Evolutionary conservation across 2,797 vertebrate species (phyloP), one percentile per base, ranked within the genome.

Genomic region (Prunella strophiata): DNA sequence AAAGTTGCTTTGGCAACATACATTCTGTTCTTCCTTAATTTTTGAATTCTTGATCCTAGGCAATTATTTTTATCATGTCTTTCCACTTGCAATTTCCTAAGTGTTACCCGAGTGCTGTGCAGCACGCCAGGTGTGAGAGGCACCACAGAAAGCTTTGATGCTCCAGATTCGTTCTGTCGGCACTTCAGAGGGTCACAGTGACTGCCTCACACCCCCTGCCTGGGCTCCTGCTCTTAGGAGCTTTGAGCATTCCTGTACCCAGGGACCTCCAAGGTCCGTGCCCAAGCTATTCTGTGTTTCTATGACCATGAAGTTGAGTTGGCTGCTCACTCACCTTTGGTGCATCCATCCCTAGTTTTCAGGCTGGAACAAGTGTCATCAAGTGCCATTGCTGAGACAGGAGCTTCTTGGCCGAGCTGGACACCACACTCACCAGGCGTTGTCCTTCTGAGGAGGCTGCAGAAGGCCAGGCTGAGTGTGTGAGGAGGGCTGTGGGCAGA

Each of bases 1-100:
- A 50, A 93, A 96, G 76, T 86, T 86, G 92, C 89, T 92, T 93
- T 91, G 94, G 92, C 73, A 95, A 62, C 91, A 72, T 78, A 81
- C n/a, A 2, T 93, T 85, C 89, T 85, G 62, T 68, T 95, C 65
- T 80, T 85, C 78, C 87, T 80, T 83, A 66, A 68, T 74, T 89
- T 84, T 48, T 80, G 70, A 73, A 43, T 88, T 84, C 71, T 81
- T 3, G 9, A 52, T 92, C 47, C 59, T 81, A 34, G 68, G 61
- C 89, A 89, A 76, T 76, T 78, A 73, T 84, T 94, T 91, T 79
- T 84, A 58, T 71, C 47, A 1, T 65, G 30, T 42, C 68, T 91
- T 91, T 74, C 81, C 84, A 59, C 58, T 54, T 38, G n/a, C 76
- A 58, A 12, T 94, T 94, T 88, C 54, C 23, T 8, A 50, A 67